Evolutionary conservation across 2,888 invertebrate genomes (phyloP).

Genomic region (Trichogramma dendrolimi): DNA sequence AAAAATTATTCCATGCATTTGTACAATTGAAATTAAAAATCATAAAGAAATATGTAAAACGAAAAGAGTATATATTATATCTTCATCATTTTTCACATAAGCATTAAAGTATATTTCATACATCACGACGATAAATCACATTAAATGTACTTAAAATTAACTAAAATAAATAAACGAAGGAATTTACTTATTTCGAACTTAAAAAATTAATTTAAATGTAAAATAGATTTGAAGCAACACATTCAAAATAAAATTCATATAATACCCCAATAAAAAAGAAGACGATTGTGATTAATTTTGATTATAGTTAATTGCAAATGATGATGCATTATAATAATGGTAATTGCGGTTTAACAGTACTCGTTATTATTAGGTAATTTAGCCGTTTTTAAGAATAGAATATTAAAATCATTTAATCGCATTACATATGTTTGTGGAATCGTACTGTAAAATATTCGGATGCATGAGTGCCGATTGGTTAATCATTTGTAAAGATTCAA

Average conservation of each 20-base stretch:
- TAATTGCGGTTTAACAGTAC: not conserved
- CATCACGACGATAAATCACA: not conserved
- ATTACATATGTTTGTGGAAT: constrained; percentile 1
- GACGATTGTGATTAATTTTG: too few species aligned
- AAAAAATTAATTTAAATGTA: constrained; percentile 25
- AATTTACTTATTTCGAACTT: not conserved
- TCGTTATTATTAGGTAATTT: too few species aligned
- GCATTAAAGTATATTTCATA: too few species aligned
- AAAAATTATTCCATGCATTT: too few species aligned
- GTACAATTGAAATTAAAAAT: too few species aligned
- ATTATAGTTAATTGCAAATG: constrained; percentile 5
- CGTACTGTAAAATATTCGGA: not conserved
- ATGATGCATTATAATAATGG: constrained; percentile 6
- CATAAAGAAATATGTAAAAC: too few species aligned
- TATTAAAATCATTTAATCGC: too few species aligned
- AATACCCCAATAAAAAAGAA: constrained; percentile 10
- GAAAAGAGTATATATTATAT: too few species aligned
- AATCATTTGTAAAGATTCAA: constrained; percentile 21
- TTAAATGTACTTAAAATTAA: not conserved
- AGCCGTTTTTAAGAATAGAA: too few species aligned
- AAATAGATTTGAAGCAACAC: constrained; percentile 22
- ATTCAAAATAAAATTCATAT: constrained; percentile 23
- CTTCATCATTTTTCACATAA: too few species aligned
- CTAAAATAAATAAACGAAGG: not conserved
- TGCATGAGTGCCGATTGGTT: constrained; percentile 28